Conservation (phyloP, 2,797 vertebrate species). For the Crenichthys baileyi region DNA sequence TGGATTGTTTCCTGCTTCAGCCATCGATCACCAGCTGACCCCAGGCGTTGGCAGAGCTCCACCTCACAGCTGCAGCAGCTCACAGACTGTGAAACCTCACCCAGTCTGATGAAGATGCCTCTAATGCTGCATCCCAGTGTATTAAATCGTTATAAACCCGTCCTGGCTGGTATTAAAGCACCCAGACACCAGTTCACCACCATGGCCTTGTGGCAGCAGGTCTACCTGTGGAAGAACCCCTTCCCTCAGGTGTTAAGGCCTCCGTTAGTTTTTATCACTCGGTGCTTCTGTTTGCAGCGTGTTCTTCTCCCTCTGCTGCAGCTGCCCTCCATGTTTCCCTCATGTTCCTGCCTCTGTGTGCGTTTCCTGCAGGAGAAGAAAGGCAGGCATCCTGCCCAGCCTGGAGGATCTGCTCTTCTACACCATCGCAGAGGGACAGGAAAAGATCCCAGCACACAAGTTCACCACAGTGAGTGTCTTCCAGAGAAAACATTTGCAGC, state of each 20-base stretch:
- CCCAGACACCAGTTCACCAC: slow-evolving; percentile 22
- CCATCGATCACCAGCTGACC: neutral
- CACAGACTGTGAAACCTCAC: neutral
- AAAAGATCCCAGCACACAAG: slow-evolving; percentile 98
- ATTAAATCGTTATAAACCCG: neutral
- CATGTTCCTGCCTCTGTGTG: slow-evolving; percentile 15
- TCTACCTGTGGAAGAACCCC: slow-evolving; percentile 22
- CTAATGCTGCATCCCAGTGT: neutral
- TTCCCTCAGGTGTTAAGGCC: slow-evolving; percentile 37
- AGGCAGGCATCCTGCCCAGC: slow-evolving; percentile 93
- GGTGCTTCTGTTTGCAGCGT: slow-evolving; percentile 56
- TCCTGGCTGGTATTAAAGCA: slow-evolving; percentile 61
- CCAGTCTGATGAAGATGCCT: neutral
- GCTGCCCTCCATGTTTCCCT: slow-evolving; percentile 12
- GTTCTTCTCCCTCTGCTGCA: slow-evolving; percentile 35
- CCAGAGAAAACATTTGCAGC: neutral
- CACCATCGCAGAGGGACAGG: slow-evolving; percentile 97
- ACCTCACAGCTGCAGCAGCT: slow-evolving; percentile 13
- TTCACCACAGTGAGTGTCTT: slow-evolving; percentile 91
- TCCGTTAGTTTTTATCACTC: slow-evolving; percentile 31
- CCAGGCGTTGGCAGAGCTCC: slow-evolving; percentile 18
- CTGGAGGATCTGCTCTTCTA: slow-evolving; percentile 98
- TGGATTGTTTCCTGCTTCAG: neutral
- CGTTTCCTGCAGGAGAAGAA: slow-evolving; percentile 85
- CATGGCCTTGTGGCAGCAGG: slow-evolving; percentile 27